phyloP scores from a whole-genome alignment of 2,888 invertebrate species.

The Creontiades dilutus region DNA sequence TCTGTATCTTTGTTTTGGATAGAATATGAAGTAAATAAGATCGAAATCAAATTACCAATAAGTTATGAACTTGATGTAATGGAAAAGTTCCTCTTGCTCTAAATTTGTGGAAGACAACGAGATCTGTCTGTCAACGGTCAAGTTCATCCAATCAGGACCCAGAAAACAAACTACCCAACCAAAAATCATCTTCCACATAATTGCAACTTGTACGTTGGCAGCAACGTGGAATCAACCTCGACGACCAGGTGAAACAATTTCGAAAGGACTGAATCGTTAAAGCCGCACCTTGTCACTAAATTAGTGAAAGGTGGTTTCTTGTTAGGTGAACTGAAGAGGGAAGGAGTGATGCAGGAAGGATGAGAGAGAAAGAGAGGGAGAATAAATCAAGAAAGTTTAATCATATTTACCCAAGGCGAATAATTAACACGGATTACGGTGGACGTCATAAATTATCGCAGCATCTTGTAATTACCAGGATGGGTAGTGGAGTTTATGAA shows the following conservation, averaged over 20 bases:
- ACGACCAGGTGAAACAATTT: background rate
- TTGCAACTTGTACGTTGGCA: no score
- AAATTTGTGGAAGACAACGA: no score
- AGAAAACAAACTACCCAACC: no score
- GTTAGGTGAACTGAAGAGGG: background rate
- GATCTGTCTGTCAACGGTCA: no score
- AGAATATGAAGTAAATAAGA: no score
- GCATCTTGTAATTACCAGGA: constrained; percentile 1
- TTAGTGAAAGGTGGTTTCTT: constrained; percentile 36
- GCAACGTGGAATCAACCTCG: background rate
- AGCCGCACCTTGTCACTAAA: constrained; percentile 32
- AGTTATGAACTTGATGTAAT: no score
- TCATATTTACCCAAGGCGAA: constrained; percentile 32
- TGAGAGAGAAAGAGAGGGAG: no score
- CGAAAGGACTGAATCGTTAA: background rate
- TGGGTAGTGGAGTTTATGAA: background rate
- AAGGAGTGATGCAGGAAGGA: background rate
- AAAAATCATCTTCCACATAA: no score
- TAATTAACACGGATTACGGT: background rate
- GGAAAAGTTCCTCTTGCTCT: no score
- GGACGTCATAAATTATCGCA: background rate
- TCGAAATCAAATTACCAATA: no score
- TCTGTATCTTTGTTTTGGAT: no score
- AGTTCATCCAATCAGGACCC: no score
- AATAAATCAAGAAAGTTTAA: constrained; percentile 15